Percentiles rank a stretch among this genome's conserved stretches.
Conservation (phyloP, 2,113 vertebrate species). For the Xenus cinereus region DNA sequence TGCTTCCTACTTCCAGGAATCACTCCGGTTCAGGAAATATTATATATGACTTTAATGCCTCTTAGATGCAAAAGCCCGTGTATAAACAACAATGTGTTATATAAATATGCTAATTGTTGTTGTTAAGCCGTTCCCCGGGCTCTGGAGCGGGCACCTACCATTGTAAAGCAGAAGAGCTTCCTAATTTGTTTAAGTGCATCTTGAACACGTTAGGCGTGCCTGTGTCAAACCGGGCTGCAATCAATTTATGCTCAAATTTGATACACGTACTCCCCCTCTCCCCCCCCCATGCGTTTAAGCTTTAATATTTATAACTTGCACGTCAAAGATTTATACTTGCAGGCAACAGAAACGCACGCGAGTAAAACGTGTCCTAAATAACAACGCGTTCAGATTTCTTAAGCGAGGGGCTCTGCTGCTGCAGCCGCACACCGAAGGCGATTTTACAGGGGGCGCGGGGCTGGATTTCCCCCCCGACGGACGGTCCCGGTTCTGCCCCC, state of each 20-base stretch:
- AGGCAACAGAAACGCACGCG: background rate
- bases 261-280: background rate
- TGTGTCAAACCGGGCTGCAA: background rate
- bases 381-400: background rate
- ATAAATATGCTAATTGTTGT: conserved; percentile 35
- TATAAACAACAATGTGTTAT: background rate
- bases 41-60: background rate
- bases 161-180: background rate
- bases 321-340: background rate
- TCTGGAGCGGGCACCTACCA: background rate
- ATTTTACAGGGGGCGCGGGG: background rate
- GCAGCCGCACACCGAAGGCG: accelerated
- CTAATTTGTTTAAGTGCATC: background rate
- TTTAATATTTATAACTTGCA: conserved; percentile 14
- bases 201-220: background rate
- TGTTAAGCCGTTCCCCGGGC: background rate
- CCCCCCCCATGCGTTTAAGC: background rate
- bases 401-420: background rate
- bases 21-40: background rate
- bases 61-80: background rate
- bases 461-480: accelerated
- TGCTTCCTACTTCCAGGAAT: background rate
- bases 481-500: background rate
- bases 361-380: background rate
- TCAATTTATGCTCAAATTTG: background rate